Conservation (phyloP, 2,888 invertebrate genomes). For the Brenthis hecate region DNA sequence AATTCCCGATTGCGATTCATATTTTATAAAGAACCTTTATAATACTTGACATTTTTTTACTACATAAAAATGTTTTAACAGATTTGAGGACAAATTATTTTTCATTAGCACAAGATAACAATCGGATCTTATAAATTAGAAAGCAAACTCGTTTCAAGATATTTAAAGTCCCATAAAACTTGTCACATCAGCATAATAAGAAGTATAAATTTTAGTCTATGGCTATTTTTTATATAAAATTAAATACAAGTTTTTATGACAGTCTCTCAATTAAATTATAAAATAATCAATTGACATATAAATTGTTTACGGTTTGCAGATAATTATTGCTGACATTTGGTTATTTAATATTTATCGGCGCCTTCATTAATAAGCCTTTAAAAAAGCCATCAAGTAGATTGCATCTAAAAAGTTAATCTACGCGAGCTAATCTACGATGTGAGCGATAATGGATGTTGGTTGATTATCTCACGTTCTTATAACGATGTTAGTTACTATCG, state of each 20-base stretch:
- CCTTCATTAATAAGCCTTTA: constrained; percentile 30
- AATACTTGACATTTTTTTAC: neutral
- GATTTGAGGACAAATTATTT: no score
- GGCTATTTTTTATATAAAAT: neutral
- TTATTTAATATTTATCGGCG: constrained; percentile 17
- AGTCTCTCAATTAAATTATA: constrained; percentile 7
- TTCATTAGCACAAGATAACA: neutral
- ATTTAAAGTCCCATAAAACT: constrained; percentile 5
- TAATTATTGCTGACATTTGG: constrained; percentile 23
- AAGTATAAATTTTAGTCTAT: neutral
- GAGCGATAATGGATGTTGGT: constrained; percentile 47
- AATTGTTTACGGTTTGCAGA: constrained; percentile 13
- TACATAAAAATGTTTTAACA: neutral
- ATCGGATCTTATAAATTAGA: neutral
- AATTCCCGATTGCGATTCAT: neutral
- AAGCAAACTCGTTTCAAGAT: neutral
- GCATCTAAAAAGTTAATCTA: constrained; percentile 49
- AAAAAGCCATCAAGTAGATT: constrained; percentile 37
- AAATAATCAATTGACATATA: constrained; percentile 11
- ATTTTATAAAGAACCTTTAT: constrained; percentile 2
- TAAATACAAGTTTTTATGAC: neutral
- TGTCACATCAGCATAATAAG: neutral
- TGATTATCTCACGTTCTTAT: constrained; percentile 53
- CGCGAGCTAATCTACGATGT: constrained; percentile 37
- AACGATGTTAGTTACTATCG: constrained; percentile 60